Conservation (phyloP, 1,140 invertebrate genomes). For the Battus philenor region DNA sequence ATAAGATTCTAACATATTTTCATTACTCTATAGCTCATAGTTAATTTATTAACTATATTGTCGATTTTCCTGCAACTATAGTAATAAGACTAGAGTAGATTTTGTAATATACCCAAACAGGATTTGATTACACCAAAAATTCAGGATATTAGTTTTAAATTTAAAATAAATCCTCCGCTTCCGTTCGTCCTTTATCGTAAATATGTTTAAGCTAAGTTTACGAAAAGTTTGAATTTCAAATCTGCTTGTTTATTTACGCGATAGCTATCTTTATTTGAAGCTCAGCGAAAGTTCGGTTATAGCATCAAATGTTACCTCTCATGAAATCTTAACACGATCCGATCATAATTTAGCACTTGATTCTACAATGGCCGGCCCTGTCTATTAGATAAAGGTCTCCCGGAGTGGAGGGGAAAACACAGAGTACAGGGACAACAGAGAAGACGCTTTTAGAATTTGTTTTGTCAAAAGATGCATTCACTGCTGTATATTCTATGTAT, state of each 20-base stretch:
- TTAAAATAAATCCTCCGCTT: no score
- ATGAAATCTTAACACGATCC: conserved; percentile 46
- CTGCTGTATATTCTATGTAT: conserved; percentile 24
- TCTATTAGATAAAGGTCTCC: conserved; percentile 44
- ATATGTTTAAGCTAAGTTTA: no score
- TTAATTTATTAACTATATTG: no score
- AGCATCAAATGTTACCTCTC: conserved; percentile 32
- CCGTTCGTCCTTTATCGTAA: no score
- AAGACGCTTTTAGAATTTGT: conserved; percentile 26
- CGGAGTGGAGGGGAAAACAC: conserved; percentile 17
- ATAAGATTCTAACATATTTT: no score
- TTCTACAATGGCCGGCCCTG: conserved; percentile 46
- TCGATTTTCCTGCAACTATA: no score
- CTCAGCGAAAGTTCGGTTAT: conserved; percentile 30
- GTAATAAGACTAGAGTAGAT: no score
- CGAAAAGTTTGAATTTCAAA: conserved; percentile 48
- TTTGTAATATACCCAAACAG: no score
- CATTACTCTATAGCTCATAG: no score
- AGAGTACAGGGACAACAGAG: conserved; percentile 26
- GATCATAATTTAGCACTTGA: conserved; percentile 57
- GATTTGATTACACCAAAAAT: no score
- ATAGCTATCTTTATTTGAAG: conserved; percentile 38
- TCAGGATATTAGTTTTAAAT: no score
- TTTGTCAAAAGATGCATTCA: conserved; percentile 24
- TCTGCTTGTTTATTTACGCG: conserved; percentile 40